Conservation (phyloP, 2,113 vertebrate genomes). For the Corythornis madagascariensis region DNA sequence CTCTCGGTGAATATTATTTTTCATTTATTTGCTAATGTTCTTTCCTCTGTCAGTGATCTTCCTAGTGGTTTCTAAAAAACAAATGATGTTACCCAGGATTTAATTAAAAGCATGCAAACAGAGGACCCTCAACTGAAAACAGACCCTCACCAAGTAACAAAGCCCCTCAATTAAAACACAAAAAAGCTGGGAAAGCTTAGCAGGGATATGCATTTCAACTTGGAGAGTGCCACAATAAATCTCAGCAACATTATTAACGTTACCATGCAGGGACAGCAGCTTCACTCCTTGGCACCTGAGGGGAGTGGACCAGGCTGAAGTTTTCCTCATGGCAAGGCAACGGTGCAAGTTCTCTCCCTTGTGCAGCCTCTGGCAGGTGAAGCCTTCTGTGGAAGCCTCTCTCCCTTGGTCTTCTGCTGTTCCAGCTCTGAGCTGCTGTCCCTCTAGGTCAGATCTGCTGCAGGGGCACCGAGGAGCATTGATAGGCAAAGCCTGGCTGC, state of each 20-base stretch:
- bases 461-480: neutral
- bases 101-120: neutral
- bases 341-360: neutral
- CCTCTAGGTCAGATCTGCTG: neutral
- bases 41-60: neutral
- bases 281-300: neutral
- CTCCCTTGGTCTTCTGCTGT: neutral
- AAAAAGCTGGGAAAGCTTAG: neutral
- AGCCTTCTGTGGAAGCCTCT: neutral
- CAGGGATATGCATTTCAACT: neutral
- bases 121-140: neutral
- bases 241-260: neutral
- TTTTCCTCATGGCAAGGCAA: neutral
- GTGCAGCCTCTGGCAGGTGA: neutral
- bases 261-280: neutral
- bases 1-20: neutral
- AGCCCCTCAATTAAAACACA: neutral
- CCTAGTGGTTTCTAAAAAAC: neutral
- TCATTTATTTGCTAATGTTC: neutral
- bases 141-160: neutral
- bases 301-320: neutral
- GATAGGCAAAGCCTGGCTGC: neutral
- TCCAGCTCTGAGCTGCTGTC: neutral
- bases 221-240: neutral
- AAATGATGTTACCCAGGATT: neutral